Percentiles rank a stretch among this genome's conserved stretches.
Conservation (phyloP, 2,888 invertebrate genomes). For the Gryllus longicercus region DNA sequence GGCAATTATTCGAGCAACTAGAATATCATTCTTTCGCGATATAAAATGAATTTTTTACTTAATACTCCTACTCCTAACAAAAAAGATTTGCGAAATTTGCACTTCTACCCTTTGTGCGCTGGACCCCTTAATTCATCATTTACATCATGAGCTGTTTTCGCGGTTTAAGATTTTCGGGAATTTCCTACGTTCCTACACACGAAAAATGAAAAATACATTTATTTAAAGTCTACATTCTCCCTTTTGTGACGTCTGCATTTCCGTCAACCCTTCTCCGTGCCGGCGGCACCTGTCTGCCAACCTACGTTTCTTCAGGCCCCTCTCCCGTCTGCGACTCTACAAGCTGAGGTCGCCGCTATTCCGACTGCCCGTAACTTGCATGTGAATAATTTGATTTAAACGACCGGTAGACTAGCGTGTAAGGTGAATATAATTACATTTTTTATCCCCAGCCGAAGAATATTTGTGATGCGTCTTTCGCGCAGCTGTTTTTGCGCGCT, state of each 20-base stretch:
- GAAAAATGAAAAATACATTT: too few relatives aligned
- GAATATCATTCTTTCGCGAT: too few relatives aligned
- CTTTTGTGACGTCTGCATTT: background rate
- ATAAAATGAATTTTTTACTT: too few relatives aligned
- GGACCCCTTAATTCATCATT: too few relatives aligned
- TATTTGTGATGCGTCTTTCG: background rate
- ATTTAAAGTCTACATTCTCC: too few relatives aligned
- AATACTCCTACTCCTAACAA: too few relatives aligned
- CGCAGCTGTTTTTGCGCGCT: background rate
- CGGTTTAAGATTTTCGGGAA: too few relatives aligned
- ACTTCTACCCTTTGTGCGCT: too few relatives aligned
- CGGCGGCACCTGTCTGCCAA: background rate
- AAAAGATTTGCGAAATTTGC: too few relatives aligned
- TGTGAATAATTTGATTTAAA: constrained; percentile 17
- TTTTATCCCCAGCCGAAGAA: background rate
- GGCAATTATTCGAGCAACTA: too few relatives aligned
- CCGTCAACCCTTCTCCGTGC: background rate
- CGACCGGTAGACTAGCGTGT: background rate
- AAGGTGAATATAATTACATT: constrained; percentile 2
- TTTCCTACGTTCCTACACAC: too few relatives aligned
- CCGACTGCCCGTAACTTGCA: background rate
- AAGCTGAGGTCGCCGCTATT: background rate
- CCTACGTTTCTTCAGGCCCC: background rate
- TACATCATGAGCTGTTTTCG: too few relatives aligned
- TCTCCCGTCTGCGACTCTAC: background rate